Conservation (phyloP, 2,113 vertebrate genomes). For the Triplophysa siluroides region DNA sequence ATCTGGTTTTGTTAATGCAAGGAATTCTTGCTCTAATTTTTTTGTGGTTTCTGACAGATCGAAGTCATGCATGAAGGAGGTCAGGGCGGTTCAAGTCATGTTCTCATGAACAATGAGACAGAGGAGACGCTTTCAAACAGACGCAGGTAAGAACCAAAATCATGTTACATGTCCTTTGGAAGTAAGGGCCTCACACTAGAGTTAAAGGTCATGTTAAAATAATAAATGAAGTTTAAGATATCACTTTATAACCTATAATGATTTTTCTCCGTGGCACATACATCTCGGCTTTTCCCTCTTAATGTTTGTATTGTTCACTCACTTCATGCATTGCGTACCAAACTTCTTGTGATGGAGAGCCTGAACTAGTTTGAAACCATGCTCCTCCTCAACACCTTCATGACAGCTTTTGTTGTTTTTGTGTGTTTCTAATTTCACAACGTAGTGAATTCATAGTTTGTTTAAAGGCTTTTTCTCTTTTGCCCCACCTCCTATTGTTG, state of each 20-base stretch:
- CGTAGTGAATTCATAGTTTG: not conserved
- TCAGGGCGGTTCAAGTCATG: constrained; percentile 80
- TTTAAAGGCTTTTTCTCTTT: not conserved
- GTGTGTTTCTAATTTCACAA: not conserved
- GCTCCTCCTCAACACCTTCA: not conserved
- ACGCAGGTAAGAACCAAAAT: constrained; percentile 77
- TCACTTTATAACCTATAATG: not conserved
- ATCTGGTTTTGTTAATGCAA: too few relatives aligned
- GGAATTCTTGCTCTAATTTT: too few relatives aligned
- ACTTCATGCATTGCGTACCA: not conserved
- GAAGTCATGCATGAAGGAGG: constrained; percentile 90
- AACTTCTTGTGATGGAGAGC: too few relatives aligned
- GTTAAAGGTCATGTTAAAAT: too few relatives aligned
- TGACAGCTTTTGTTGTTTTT: not conserved
- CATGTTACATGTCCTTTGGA: not conserved
- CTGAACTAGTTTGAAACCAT: not conserved
- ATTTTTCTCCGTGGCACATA: not conserved
- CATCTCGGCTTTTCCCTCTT: not conserved
- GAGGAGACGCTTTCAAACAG: constrained; percentile 83
- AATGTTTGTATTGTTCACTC: not conserved
- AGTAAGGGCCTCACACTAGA: not conserved
- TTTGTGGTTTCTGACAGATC: constrained; percentile 72
- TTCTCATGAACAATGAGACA: constrained; percentile 75
- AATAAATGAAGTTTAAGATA: too few relatives aligned
- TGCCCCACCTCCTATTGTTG: not conserved